phyloP scores from a whole-genome alignment of 2,797 vertebrate genomes.

The Gila robusta region DNA sequence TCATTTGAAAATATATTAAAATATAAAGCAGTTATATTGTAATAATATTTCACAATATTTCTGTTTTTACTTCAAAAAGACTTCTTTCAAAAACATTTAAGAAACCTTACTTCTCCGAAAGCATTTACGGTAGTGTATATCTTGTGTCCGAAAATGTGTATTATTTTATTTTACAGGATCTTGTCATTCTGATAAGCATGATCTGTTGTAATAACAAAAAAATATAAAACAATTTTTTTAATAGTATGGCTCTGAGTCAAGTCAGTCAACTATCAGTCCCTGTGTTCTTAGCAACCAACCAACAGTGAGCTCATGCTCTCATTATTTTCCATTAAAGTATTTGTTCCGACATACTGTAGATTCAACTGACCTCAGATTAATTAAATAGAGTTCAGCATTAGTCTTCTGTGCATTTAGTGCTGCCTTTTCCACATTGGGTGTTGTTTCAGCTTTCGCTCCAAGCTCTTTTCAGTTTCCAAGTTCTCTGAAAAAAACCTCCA shows the following conservation, averaged over 20 bases:
- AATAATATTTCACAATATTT: not conserved
- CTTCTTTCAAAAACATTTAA: no score
- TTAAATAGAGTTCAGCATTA: conserved; percentile 30
- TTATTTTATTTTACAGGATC: not conserved
- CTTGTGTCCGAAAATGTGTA: not conserved
- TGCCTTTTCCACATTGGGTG: conserved; percentile 19
- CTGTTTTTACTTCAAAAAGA: not conserved
- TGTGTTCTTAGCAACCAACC: not conserved
- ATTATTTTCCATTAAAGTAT: conserved; percentile 39
- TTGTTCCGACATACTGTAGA: conserved; percentile 23
- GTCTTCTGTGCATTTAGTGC: conserved; percentile 23
- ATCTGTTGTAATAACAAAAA: not conserved
- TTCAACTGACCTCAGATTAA: conserved; percentile 14
- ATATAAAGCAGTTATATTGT: not conserved
- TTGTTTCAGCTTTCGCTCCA: conserved; percentile 9
- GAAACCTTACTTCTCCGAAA: not conserved
- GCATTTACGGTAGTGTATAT: not conserved
- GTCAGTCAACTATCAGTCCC: not conserved
- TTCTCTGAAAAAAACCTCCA: not conserved
- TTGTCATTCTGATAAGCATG: not conserved
- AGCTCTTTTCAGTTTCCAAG: not conserved
- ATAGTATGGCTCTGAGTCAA: not conserved
- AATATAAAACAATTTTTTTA: not conserved
- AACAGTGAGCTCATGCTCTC: conserved; percentile 24
- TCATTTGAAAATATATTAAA: not conserved